Percentiles rank a stretch among this genome's conserved stretches.
These are phyloP conservation scores for Aradus depressus DNA, from an alignment of 2,888 invertebrate species.

Conservation along the genomic window DNA sequence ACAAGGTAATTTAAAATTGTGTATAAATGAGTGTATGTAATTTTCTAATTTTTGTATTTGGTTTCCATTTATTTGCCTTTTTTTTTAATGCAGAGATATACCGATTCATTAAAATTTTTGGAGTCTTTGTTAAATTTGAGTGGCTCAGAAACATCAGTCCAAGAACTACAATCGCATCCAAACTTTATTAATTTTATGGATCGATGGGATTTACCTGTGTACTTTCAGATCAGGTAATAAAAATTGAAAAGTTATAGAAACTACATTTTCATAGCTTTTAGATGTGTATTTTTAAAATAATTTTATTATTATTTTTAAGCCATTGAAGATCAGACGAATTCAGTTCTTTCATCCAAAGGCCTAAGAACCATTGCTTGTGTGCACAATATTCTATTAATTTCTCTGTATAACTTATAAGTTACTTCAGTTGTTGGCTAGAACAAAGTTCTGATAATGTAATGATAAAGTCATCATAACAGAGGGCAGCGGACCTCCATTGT, in stretches of 20 bases:
- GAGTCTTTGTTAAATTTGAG: conserved; percentile 56
- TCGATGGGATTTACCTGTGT: conserved; percentile 91
- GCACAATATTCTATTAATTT: too few relatives aligned
- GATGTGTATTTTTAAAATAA: too few relatives aligned
- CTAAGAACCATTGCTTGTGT: neutral
- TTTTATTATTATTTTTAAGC: too few relatives aligned
- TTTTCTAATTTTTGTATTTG: neutral
- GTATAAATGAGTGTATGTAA: neutral
- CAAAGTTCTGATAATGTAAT: too few relatives aligned
- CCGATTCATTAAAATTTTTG: conserved; percentile 64
- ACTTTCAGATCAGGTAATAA: conserved; percentile 68
- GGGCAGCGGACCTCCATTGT: too few relatives aligned
- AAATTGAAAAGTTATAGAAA: neutral
- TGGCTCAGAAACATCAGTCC: conserved; percentile 45
- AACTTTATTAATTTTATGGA: conserved; percentile 69
- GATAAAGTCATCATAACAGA: too few relatives aligned
- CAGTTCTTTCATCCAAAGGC: too few relatives aligned
- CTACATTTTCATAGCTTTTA: neutral
- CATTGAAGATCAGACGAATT: too few relatives aligned
- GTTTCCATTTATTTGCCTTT: conserved; percentile 6
- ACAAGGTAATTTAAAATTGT: conserved; percentile 40
- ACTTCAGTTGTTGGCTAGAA: too few relatives aligned
- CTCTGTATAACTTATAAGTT: too few relatives aligned
- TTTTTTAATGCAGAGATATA: conserved; percentile 49
- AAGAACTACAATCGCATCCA: conserved; percentile 50